A percentile compares a stretch with the other conserved stretches of the same genome.
Conservation (phyloP, 1,140 invertebrate species). For the Zaprionus capensis region DNA sequence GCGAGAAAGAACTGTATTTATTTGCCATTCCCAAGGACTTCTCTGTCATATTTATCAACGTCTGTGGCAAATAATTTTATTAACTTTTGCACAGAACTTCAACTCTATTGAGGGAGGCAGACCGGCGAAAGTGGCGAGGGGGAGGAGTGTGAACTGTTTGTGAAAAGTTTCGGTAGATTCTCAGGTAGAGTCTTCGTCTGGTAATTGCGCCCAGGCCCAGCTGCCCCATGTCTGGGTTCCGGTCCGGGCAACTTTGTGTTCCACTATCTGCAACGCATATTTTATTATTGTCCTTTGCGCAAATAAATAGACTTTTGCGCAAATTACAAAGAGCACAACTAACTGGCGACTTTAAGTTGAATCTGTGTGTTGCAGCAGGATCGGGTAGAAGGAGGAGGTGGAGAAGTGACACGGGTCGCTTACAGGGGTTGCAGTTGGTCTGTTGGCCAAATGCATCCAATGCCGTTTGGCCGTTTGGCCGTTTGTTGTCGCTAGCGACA, state of each 20-base stretch:
- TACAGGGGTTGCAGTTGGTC: not conserved
- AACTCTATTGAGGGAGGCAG: constrained; percentile 3
- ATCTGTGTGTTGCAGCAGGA: not conserved
- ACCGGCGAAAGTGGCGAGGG: not conserved
- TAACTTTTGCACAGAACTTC: constrained; percentile 77
- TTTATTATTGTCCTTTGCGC: constrained; percentile 79
- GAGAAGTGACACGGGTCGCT: not conserved
- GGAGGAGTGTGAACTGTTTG: constrained; percentile 49
- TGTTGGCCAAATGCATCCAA: constrained; percentile 26
- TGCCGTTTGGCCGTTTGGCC: constrained; percentile 53
- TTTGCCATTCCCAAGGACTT: constrained; percentile 59
- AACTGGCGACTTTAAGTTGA: constrained; percentile 73
- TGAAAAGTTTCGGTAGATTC: constrained; percentile 56
- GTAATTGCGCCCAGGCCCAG: constrained; percentile 35
- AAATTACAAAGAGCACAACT: constrained; percentile 79
- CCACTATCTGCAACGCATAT: constrained; percentile 74
- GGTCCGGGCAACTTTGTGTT: constrained; percentile 53
- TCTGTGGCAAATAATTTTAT: constrained; percentile 82
- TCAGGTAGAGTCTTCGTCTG: constrained; percentile 58
- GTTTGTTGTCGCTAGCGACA: constrained; percentile 59
- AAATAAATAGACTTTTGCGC: constrained; percentile 78
- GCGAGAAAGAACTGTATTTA: constrained; percentile 57
- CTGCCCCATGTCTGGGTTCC: constrained; percentile 27
- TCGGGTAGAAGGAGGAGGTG: not conserved
- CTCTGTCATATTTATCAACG: constrained; percentile 78